A percentile compares a stretch with the other conserved stretches of the same genome.
phyloP scores from a whole-genome alignment of 2,113 vertebrate species.

The Gadus macrocephalus region DNA sequence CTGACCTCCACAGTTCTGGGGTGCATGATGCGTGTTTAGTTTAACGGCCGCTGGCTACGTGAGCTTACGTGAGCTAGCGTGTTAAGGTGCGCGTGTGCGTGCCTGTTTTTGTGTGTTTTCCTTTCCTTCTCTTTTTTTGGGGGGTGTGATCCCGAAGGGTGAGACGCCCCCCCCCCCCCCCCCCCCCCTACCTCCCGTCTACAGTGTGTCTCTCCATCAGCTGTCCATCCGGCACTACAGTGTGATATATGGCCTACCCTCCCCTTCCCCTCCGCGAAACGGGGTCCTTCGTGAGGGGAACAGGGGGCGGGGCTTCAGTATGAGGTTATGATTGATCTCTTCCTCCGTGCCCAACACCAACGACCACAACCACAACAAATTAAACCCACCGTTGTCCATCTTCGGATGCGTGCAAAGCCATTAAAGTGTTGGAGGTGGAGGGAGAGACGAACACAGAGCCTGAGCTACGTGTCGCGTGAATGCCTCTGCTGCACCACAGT shows the following conservation, averaged over 20 bases:
- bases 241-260: constrained; percentile 33
- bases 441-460: constrained; percentile 63
- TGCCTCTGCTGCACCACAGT: constrained; percentile 70
- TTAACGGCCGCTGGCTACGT: constrained; percentile 40
- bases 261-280: constrained; percentile 64
- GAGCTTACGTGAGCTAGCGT: constrained; percentile 38
- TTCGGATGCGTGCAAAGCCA: background rate
- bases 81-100: constrained; percentile 3
- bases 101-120: constrained; percentile 35
- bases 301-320: constrained; percentile 52
- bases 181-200: constrained; percentile 41
- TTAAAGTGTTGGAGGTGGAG: constrained; percentile 54
- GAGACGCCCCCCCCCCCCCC: constrained; percentile 42
- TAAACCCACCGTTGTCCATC: background rate
- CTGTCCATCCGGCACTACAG: constrained; percentile 52
- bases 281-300: constrained; percentile 23
- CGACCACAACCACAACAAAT: background rate
- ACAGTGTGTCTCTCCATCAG: constrained; percentile 48
- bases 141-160: constrained; percentile 58
- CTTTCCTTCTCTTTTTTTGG: constrained; percentile 8
- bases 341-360: constrained; percentile 54
- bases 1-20: constrained; percentile 40
- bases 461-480: constrained; percentile 68
- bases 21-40: constrained; percentile 63
- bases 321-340: constrained; percentile 54